Conservation (phyloP, 2,797 vertebrate species). For the Rhinoraja longicauda region DNA sequence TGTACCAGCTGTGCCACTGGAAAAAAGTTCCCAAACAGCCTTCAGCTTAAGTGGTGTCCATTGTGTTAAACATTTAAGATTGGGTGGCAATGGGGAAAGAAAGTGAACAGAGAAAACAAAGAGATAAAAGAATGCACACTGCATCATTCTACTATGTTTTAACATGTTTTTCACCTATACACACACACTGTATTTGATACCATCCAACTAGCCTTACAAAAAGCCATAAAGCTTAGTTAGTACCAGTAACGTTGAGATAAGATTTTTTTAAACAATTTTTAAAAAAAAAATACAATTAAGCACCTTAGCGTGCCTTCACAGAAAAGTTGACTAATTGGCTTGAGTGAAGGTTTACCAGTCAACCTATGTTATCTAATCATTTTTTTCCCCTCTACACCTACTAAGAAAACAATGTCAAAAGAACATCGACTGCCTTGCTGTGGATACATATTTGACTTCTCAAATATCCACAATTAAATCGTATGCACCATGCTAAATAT, state of each 20-base stretch:
- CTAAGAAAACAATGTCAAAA: slow-evolving; percentile 11
- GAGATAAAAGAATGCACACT: not conserved
- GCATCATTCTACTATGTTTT: not conserved
- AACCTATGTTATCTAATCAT: not conserved
- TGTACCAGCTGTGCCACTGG: too few relatives aligned
- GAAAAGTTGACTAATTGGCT: not conserved
- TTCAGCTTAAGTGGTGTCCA: not conserved
- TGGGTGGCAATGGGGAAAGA: not conserved
- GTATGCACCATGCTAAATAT: not conserved
- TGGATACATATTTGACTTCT: not conserved
- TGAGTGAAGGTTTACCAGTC: not conserved
- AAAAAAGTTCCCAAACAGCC: not conserved
- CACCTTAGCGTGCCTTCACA: not conserved
- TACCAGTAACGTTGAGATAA: not conserved
- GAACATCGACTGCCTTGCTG: not conserved
- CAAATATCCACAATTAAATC: not conserved
- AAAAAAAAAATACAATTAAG: not conserved
- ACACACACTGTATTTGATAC: not conserved
- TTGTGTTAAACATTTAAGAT: not conserved
- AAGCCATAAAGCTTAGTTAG: not conserved
- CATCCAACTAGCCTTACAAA: not conserved
- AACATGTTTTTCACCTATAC: not conserved
- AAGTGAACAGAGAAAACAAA: too few relatives aligned
- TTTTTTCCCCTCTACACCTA: not conserved
- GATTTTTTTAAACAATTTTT: too few relatives aligned